Conservation (phyloP, 2,797 vertebrate species). For the Schizopygopsis pylzovi region DNA sequence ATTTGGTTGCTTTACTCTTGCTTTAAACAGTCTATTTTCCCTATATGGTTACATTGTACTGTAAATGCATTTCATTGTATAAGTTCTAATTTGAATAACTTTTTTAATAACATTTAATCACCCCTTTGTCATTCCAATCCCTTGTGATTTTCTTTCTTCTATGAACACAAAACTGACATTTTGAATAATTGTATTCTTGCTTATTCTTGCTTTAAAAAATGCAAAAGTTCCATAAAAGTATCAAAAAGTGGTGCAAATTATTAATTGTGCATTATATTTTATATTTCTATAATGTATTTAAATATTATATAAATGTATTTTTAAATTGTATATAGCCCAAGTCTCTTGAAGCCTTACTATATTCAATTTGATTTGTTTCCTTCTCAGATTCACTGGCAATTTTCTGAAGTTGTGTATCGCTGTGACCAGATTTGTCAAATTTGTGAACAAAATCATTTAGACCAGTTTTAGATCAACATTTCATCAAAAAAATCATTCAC, state of each 20-base stretch:
- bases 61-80: conserved; percentile 6
- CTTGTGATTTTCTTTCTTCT: not conserved
- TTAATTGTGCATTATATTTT: too few species aligned
- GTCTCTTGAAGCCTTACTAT: not conserved
- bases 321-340: too few species aligned
- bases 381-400: not conserved
- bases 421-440: not conserved
- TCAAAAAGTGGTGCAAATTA: not conserved
- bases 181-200: not conserved
- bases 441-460: not conserved
- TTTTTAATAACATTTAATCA: not conserved
- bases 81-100: not conserved
- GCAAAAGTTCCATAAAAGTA: not conserved
- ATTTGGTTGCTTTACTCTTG: conserved; percentile 2
- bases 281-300: not conserved
- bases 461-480: not conserved
- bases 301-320: too few species aligned
- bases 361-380: not conserved
- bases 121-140: not conserved
- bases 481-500: not conserved
- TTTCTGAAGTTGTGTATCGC: not conserved
- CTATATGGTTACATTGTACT: not conserved
- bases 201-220: not conserved
- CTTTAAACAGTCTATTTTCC: not conserved
- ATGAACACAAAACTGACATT: not conserved